Evolutionary conservation across 2,113 vertebrate species (phyloP).

Genomic region (Rhizomys pruinosus): DNA sequence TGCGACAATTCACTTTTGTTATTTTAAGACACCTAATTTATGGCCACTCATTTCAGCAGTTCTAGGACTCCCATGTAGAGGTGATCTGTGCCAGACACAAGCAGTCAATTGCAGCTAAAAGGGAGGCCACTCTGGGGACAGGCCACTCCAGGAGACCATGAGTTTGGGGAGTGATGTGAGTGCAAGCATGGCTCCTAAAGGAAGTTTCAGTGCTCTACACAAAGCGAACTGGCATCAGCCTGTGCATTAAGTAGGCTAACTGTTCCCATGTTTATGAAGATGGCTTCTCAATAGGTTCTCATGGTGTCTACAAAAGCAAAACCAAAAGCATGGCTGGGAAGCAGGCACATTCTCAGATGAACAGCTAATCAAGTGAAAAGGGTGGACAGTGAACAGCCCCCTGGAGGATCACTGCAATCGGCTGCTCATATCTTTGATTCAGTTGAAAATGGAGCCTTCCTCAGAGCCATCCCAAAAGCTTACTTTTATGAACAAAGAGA

Average conservation of each 20-base stretch:
- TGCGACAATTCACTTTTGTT: background rate
- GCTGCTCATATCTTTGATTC: constrained; percentile 66
- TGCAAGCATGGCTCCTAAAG: background rate
- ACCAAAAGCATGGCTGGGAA: constrained; percentile 4
- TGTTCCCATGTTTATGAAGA: background rate
- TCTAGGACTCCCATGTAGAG: background rate
- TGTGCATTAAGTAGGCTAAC: background rate
- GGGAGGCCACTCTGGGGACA: accelerated
- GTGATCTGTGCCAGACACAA: background rate
- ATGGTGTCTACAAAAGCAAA: background rate
- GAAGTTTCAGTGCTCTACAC: background rate
- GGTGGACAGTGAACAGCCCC: constrained; percentile 23
- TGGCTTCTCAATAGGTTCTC: background rate
- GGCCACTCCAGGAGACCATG: background rate
- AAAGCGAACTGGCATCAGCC: background rate
- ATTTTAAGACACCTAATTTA: background rate
- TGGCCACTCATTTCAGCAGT: background rate
- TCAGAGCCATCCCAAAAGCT: background rate
- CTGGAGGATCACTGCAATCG: constrained; percentile 45
- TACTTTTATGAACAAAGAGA: background rate
- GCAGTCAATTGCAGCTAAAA: no score
- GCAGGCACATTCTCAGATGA: background rate
- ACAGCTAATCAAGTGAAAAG: constrained; percentile 54
- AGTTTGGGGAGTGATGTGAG: background rate
- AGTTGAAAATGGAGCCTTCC: constrained; percentile 49